Evolutionary conservation across 2,888 invertebrate genomes (phyloP), one percentile per base, ranked within the genome.

Genomic region (Papilio demoleus): DNA sequence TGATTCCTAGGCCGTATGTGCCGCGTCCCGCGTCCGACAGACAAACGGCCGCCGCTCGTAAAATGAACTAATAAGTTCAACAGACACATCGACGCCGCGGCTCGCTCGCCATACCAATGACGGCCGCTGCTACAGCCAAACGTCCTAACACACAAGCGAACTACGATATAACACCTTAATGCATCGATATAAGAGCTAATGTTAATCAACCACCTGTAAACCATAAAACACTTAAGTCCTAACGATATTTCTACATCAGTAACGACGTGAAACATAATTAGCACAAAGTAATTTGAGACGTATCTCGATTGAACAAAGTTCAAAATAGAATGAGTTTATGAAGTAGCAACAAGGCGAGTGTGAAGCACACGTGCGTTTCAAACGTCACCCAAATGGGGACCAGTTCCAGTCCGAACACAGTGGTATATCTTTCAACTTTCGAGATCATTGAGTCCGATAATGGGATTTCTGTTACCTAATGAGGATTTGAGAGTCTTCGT

Each of bases 81-180:
- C 88, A 91, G 90, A 92, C 90, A 87, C 86, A 86, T 85, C 86
- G 90, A 87, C 91, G 90, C 90, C 89, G 84, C 78, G 78, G 86
- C 85, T 83, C 82, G 87, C 77, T 81, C 81, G 86, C 88, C 88
- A 86, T 87, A 85, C 86, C 86, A 85, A 88, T 83, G 81, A 83
- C 73, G 67, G 68, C 67, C 31, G 45, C 70, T 56, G 73, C 74
- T 72, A 71, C 68, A 45, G 72, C 77, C 72, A 77, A 88, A 82
- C 74, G 79, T 61, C 82, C 36, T 82, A 86, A 78, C 74, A 67
- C 68, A 76, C 71, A 68, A 31, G 11, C 1, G 42, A n/a, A 12
- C 24, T 59, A 53, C 71, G 12, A 80, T 71, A 72, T 71, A 75
- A 34, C 68, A 76, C 78, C 76, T 79, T 84, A 80, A 40, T 4